Evolutionary conservation across 1,140 invertebrate genomes (phyloP), one percentile per base, ranked within the genome.

Genomic region (Bombus confusus): DNA sequence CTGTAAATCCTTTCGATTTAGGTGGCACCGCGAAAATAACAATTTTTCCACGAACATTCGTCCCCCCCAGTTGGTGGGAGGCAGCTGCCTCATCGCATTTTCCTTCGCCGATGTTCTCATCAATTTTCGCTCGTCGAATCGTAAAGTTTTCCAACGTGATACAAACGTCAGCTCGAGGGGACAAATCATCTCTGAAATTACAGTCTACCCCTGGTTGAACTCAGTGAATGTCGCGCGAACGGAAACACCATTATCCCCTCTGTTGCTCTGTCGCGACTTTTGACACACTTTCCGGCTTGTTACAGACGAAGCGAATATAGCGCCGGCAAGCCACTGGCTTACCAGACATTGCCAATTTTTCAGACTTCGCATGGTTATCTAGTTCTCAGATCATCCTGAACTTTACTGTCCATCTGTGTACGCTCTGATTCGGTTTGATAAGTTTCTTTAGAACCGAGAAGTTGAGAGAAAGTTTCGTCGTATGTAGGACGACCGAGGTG

Each of bases 1-100:
- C 62, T 81, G 84, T 59, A 75, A 85, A 74, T 81, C 71, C 79
- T 47, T 75, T 80, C 84, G 78, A 81, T 85, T 68, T 74, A 72
- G 52, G 31, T 39, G 52, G 43, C 47, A 78, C n/a, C 64, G 43
- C 64, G 73, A 72, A 28, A 73, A 80, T 85, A 85, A 80, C 83
- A 72, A 80, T 85, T 80, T 80, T 47, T 72, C 83, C 25, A 34
- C 18, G 12, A 10, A 10, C 28, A 18, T 41, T 52, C 52, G 6
- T 25, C n/a, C 34, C 25, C 25, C n/a, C 5, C 47, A 22, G 47
- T 8, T 52, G 18, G 47, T 52, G 6, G 47, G 1, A 22, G 18
- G 18, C 18, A 22, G 47, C 28, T 15, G n/a, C 34, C n/a, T 47
- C 34, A 22, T 22, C 2, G 25, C n/a, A 9, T 18, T 28, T n/a